phyloP scores from a whole-genome alignment of 2,113 vertebrate genomes.

The Chitala chitala region DNA sequence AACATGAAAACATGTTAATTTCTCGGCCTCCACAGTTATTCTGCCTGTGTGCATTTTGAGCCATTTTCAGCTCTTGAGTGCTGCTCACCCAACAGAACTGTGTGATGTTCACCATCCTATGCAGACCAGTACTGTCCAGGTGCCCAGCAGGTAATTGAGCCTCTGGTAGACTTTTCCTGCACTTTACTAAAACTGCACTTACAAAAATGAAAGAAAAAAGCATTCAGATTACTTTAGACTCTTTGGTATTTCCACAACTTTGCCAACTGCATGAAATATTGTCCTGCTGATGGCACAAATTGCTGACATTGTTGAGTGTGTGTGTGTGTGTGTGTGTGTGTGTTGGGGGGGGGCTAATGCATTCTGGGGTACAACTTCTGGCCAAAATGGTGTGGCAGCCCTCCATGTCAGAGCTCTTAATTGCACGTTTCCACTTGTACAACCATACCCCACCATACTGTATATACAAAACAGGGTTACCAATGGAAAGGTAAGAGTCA shows the following conservation, averaged over 20 bases:
- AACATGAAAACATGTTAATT: no score
- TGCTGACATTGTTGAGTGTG: no score
- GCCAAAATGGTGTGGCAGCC: conserved; percentile 55
- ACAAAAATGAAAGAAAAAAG: not conserved
- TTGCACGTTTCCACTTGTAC: conserved; percentile 50
- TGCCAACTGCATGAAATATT: not conserved
- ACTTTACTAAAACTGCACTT: not conserved
- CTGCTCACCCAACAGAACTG: no score
- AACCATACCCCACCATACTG: no score
- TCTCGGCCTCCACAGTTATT: no score
- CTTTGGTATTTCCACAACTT: not conserved
- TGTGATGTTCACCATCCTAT: conserved; percentile 32
- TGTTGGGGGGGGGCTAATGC: no score
- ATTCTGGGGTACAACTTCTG: conserved; percentile 42
- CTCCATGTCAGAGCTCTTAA: conserved; percentile 48
- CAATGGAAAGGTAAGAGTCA: no score
- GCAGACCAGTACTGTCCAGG: conserved; percentile 31
- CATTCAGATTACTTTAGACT: not conserved
- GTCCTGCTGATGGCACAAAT: not conserved
- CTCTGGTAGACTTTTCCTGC: no score
- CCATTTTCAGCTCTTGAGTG: no score
- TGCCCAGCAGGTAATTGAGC: conserved; percentile 15
- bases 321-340: conserved; percentile 45
- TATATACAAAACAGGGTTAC: no score
- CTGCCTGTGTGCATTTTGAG: no score